Evolutionary conservation across 2,888 invertebrate genomes (phyloP).

Genomic region (Conistra vaccinii): DNA sequence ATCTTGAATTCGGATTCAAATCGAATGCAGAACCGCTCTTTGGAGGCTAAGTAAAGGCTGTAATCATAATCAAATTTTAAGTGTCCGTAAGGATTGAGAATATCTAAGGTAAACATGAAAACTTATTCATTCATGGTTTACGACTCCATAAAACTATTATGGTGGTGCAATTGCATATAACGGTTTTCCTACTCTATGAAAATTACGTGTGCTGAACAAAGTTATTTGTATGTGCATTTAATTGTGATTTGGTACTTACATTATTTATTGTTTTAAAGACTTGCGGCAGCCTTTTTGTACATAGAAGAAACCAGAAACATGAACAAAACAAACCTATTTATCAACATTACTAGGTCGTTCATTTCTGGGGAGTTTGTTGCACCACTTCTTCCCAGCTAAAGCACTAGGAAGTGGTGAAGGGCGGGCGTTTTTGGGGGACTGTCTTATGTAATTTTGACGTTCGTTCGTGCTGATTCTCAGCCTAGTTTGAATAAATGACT

Average conservation of each 20-base stretch:
- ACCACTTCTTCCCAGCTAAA: too few relatives aligned
- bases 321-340: neutral
- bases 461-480: too few relatives aligned
- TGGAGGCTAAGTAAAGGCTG: neutral
- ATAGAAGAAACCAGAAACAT: neutral
- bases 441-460: too few relatives aligned
- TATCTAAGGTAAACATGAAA: constrained; percentile 15
- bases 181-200: constrained; percentile 30
- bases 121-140: constrained; percentile 39
- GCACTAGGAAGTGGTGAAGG: too few relatives aligned
- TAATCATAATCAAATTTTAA: neutral
- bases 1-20: too few relatives aligned
- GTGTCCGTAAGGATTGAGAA: neutral
- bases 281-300: neutral
- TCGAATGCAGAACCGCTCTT: too few relatives aligned
- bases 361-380: too few relatives aligned
- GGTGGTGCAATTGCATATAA: neutral
- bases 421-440: too few relatives aligned
- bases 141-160: constrained; percentile 39
- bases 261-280: neutral
- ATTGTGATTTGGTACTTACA: constrained; percentile 9
- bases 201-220: constrained; percentile 32
- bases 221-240: constrained; percentile 4
- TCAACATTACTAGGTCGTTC: too few relatives aligned
- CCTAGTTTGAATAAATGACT: too few relatives aligned